These are phyloP conservation scores for Sorex araneus DNA, from an alignment of 2,113 vertebrate genomes.

Conservation along the genomic window DNA sequence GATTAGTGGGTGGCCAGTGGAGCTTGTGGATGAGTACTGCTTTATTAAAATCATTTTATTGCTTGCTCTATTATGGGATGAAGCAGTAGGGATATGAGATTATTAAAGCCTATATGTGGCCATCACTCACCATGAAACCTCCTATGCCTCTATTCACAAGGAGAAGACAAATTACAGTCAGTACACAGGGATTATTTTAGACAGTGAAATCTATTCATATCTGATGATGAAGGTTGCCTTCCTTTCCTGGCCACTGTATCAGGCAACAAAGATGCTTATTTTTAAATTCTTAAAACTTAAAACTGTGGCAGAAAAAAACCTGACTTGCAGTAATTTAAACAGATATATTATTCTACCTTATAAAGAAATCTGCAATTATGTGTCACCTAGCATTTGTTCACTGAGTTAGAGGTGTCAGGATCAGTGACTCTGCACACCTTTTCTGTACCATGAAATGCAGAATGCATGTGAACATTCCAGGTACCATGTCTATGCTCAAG, in stretches of 20 bases:
- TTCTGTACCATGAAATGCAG: neutral
- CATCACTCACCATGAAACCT: neutral
- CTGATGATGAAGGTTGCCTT: slow-evolving; percentile 7
- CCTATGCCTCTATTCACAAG: slow-evolving; percentile 31
- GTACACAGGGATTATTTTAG: slow-evolving; percentile 40
- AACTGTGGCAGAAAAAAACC: slow-evolving; percentile 21
- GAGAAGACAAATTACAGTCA: neutral
- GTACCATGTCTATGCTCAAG: slow-evolving; percentile 17
- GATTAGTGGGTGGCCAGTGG: neutral
- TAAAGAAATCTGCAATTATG: slow-evolving; percentile 7
- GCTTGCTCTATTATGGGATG: slow-evolving; percentile 46
- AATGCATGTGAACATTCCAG: neutral
- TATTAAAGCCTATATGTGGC: neutral
- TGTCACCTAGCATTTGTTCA: slow-evolving; percentile 5
- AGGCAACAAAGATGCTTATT: slow-evolving; percentile 17
- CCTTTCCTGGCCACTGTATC: slow-evolving; percentile 25
- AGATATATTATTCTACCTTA: slow-evolving; percentile 43
- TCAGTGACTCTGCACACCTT: neutral
- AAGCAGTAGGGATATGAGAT: slow-evolving; percentile 26
- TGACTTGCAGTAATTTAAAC: neutral
- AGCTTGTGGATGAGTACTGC: neutral
- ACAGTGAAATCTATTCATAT: slow-evolving; percentile 30
- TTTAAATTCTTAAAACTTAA: no score
- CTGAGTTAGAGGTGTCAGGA: neutral
- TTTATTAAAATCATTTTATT: slow-evolving; percentile 52